Percentiles rank a stretch among this genome's conserved stretches.
Evolutionary conservation across 1,140 invertebrate species (phyloP).

Genomic region (Eriosoma lanigerum): DNA sequence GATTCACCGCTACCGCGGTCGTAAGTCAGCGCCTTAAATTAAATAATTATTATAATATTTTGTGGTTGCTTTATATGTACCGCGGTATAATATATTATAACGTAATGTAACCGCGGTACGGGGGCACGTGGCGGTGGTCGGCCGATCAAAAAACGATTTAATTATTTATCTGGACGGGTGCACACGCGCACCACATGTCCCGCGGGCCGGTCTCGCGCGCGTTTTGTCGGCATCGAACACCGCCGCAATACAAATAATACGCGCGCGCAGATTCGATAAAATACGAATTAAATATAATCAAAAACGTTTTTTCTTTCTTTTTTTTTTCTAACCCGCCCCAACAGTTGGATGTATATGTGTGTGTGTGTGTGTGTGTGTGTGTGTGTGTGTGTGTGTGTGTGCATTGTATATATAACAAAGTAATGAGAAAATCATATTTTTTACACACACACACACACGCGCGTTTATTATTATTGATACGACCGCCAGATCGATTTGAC

Average conservation of each 20-base stretch:
- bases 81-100: too few species aligned
- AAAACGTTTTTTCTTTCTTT: not conserved
- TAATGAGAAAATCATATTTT: slow-evolving; percentile 28
- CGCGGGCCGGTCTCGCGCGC: slow-evolving; percentile 1
- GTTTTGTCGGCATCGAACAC: not conserved
- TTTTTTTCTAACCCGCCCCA: too few species aligned
- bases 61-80: too few species aligned
- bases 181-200: slow-evolving; percentile 25
- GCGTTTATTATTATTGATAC: too few species aligned
- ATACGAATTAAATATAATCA: not conserved
- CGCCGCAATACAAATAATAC: not conserved
- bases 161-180: slow-evolving; percentile 47
- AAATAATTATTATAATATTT: too few species aligned
- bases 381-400: too few species aligned
- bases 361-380: too few species aligned
- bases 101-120: not conserved
- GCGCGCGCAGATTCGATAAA: not conserved
- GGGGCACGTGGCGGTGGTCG: slow-evolving; percentile 7
- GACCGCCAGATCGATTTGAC: slow-evolving; percentile 19
- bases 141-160: slow-evolving; percentile 46
- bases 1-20: too few species aligned
- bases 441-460: not conserved
- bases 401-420: too few species aligned
- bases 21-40: too few species aligned
- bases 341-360: too few species aligned